phyloP scores from a whole-genome alignment of 2,888 invertebrate species.

The Drosophila algonquin region DNA sequence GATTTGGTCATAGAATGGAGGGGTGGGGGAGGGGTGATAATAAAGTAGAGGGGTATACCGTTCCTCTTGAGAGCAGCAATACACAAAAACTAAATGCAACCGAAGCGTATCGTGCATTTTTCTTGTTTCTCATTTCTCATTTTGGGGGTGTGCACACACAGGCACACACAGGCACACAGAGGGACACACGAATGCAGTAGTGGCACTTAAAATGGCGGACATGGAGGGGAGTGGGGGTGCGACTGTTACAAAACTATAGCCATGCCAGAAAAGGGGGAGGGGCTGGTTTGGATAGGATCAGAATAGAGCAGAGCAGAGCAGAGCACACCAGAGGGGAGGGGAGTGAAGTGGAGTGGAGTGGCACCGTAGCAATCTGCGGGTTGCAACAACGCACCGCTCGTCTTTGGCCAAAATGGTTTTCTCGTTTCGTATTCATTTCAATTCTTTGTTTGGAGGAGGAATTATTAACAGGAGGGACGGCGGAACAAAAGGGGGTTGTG shows the following conservation, averaged over 20 bases:
- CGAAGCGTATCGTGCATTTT: slow-evolving; percentile 30
- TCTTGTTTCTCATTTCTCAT: slow-evolving; percentile 17
- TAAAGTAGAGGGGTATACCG: neutral
- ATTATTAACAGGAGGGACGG: neutral
- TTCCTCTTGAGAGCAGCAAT: neutral
- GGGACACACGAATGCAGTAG: neutral
- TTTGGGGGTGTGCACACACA: slow-evolving; percentile 6
- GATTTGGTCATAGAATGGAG: slow-evolving; percentile 6
- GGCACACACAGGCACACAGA: neutral
- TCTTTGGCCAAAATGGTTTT: slow-evolving; percentile 51
- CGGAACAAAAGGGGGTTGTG: neutral
- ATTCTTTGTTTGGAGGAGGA: slow-evolving; percentile 11
- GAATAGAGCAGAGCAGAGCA: neutral
- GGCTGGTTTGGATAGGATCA: neutral
- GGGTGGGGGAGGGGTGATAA: neutral
- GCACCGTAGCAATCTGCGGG: slow-evolving; percentile 39
- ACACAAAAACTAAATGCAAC: slow-evolving; percentile 33
- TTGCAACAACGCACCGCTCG: slow-evolving; percentile 35
- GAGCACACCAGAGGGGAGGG: neutral
- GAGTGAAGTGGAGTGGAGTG: slow-evolving; percentile 1
- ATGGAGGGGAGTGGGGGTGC: neutral
- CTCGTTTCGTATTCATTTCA: slow-evolving; percentile 25
- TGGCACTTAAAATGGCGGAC: slow-evolving; percentile 30
- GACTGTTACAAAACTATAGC: neutral
- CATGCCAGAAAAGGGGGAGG: slow-evolving; percentile 15